Percentiles rank a stretch among this genome's conserved stretches.
Evolutionary conservation across 2,797 vertebrate genomes (phyloP).

Genomic region (Falco berigora): DNA sequence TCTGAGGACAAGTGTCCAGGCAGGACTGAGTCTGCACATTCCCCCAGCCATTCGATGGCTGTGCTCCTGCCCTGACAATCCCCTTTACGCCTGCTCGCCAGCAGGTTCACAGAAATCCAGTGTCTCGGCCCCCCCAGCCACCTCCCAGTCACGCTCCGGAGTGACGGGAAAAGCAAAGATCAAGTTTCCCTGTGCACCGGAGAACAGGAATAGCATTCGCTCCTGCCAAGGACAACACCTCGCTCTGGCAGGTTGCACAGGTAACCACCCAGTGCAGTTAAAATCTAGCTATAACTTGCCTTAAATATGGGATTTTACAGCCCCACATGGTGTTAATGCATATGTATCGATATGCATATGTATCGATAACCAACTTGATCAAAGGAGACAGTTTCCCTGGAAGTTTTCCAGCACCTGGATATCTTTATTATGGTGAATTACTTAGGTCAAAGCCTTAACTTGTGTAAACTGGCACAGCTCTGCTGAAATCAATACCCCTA

Average conservation of each 20-base stretch:
- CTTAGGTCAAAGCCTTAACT: constrained; percentile 2
- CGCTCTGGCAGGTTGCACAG: not conserved
- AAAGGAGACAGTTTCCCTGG: not conserved
- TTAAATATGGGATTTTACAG: not conserved
- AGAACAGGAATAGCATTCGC: not conserved
- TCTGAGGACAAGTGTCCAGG: rapidly evolving
- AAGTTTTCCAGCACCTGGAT: constrained; percentile 23
- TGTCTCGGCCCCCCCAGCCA: rapidly evolving
- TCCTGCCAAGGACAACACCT: not conserved
- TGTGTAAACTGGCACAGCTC: not conserved
- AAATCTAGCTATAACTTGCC: not conserved
- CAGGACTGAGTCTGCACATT: not conserved
- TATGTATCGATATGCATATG: not conserved
- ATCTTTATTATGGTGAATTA: not conserved
- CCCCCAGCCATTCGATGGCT: rapidly evolving
- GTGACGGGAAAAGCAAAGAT: not conserved
- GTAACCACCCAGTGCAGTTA: not conserved
- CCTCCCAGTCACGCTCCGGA: not conserved
- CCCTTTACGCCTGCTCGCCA: not conserved
- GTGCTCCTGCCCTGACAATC: rapidly evolving
- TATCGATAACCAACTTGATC: not conserved
- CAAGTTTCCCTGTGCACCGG: not conserved
- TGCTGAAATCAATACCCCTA: constrained; percentile 27
- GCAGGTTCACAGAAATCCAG: not conserved
- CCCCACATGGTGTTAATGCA: rapidly evolving